These are phyloP conservation scores for Standfussiana lucernea DNA, from an alignment of 2,888 invertebrate species.

Conservation along the genomic window DNA sequence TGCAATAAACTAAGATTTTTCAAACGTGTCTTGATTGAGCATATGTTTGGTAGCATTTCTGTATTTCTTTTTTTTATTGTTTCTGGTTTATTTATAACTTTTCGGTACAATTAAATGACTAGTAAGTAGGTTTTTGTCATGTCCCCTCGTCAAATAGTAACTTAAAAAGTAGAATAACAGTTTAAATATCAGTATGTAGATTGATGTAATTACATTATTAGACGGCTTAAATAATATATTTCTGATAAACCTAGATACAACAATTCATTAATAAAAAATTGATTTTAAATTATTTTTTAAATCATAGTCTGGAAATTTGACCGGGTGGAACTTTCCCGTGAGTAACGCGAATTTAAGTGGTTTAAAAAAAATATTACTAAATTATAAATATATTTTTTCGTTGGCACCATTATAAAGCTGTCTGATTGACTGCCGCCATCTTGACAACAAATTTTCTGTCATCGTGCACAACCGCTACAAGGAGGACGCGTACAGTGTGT, in stretches of 20 bases:
- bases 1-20: conserved; percentile 4
- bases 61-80: too few relatives aligned
- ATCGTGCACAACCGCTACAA: conserved; percentile 12
- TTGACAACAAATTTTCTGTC: background rate
- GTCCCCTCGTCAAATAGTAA: conserved; percentile 7
- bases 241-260: conserved; percentile 9
- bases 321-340: background rate
- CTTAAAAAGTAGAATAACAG: conserved; percentile 3
- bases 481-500: conserved; percentile 2
- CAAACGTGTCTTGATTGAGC: background rate
- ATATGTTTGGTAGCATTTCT: too few relatives aligned
- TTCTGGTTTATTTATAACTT: background rate
- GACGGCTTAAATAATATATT: conserved; percentile 9
- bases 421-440: background rate
- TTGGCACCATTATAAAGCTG: background rate
- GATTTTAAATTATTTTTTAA: conserved; percentile 10
- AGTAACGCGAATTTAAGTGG: background rate
- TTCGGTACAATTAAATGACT: conserved; percentile 1
- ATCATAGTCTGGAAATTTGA: conserved; percentile 9
- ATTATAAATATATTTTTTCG: conserved; percentile 6
- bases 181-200: conserved; percentile 10
- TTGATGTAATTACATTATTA: conserved; percentile 8
- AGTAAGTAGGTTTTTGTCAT: conserved; percentile 1
- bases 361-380: background rate
- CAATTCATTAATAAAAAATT: conserved; percentile 5